Evolutionary conservation across 1,140 invertebrate species (phyloP), one percentile per base, ranked within the genome.

Genomic region (Drosophila repletoides): DNA sequence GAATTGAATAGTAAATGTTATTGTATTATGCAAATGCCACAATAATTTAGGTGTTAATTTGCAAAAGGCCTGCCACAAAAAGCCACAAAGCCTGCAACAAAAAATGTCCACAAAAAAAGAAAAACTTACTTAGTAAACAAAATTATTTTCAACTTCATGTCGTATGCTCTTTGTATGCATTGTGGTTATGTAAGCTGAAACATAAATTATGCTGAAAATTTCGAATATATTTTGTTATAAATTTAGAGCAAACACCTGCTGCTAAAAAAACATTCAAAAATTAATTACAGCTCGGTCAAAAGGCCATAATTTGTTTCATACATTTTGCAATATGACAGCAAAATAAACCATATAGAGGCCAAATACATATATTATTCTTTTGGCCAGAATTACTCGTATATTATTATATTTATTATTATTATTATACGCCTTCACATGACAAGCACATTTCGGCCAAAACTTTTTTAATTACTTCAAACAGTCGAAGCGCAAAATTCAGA

Each of bases 381-480:
- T 17, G 7, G 5, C 15, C 22, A 48, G 28, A 36, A 38, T 59
- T 36, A 48, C 24, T 45, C 45, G 17, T 45, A 10, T 29, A 38
- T 17, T n/a, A 19, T 2, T 19, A 2, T 29, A 31, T 29, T 28
- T 6, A 21, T 61, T 53, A 7, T 34, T 31, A 15, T 41, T 33
- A 38, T 56, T 66, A 49, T 60, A 51, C 26, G 9, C 38, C n/a
- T n/a, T 53, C 14, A 15, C 45, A 38, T 49, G 31, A 10, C 41
- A 19, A 5, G 19, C 19, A 24, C 12, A n/a, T 34, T 45, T 33
- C 28, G 17, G 5, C 10, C 22, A 21, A 59, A 66, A 66, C 55
- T 66, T 66, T 66, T 66, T 66, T 66, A 66, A 66, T 66, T 66
- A 66, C 63, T 66, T 33, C 36, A 66, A 66, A 66, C 61, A 49